Evolutionary conservation across 2,113 vertebrate genomes (phyloP).

Genomic region (Albula glossodonta): DNA sequence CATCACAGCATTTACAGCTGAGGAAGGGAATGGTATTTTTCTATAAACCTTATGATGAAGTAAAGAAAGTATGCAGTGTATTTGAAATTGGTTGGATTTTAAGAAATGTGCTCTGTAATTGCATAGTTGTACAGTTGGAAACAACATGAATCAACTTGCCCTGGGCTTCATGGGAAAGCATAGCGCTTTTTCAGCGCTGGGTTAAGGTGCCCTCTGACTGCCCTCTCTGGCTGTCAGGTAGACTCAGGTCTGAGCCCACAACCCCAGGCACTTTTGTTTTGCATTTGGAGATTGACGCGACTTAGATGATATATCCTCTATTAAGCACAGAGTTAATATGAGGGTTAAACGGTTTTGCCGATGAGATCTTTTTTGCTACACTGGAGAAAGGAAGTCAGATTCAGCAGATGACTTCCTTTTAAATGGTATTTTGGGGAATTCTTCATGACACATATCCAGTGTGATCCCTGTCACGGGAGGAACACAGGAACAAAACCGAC

Average conservation of each 20-base stretch:
- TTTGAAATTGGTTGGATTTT: background rate
- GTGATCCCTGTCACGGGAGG: background rate
- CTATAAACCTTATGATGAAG: background rate
- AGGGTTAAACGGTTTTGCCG: background rate
- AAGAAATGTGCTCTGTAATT: background rate
- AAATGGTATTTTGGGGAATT: background rate
- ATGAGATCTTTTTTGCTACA: background rate
- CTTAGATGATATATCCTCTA: background rate
- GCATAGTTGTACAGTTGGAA: too few relatives aligned
- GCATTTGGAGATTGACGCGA: background rate
- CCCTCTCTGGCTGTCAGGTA: background rate
- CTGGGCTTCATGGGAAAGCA: background rate
- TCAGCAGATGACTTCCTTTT: slow-evolving; percentile 6
- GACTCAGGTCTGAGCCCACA: background rate
- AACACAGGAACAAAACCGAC: background rate
- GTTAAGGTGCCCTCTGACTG: background rate
- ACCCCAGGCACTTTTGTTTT: background rate
- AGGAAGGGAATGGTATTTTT: background rate
- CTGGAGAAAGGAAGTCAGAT: background rate
- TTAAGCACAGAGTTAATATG: background rate
- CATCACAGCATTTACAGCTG: background rate
- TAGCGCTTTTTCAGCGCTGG: background rate
- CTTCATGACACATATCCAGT: slow-evolving; percentile 1
- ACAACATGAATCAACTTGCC: background rate
- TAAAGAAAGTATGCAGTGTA: background rate